A percentile compares a stretch with the other conserved stretches of the same genome.
Conservation (phyloP, 2,888 invertebrate genomes). For the Sisyra nigra region DNA sequence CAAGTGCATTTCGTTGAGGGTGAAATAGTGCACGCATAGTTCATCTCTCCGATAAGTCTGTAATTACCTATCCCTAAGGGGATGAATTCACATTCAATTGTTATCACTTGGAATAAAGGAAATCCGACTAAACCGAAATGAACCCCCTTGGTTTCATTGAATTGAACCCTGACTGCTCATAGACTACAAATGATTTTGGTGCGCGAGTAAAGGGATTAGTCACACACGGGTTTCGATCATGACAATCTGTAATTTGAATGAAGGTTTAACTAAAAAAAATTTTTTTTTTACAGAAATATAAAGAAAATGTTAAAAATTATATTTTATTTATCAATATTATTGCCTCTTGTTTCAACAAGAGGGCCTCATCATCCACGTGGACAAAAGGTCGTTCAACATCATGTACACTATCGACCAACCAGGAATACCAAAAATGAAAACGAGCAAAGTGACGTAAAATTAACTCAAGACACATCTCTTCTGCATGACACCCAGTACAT, state of each 20-base stretch:
- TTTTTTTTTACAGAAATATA: too few relatives aligned
- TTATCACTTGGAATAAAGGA: constrained; percentile 3
- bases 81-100: constrained; percentile 1
- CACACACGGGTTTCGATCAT: too few relatives aligned
- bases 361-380: constrained; percentile 51
- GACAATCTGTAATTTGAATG: too few relatives aligned
- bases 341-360: constrained; percentile 16
- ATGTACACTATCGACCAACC: constrained; percentile 42
- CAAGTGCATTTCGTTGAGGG: too few relatives aligned
- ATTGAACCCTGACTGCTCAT: too few relatives aligned
- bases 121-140: constrained; percentile 1
- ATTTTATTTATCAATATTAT: neutral
- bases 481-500: constrained; percentile 57
- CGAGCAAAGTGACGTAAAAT: constrained; percentile 29
- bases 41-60: neutral
- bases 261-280: too few relatives aligned
- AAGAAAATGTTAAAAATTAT: neutral
- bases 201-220: too few relatives aligned
- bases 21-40: too few relatives aligned
- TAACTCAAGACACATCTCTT: constrained; percentile 53
- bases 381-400: constrained; percentile 28
- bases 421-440: constrained; percentile 19
- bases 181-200: too few relatives aligned
- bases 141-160: too few relatives aligned
- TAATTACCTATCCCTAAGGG: constrained; percentile 2